Conservation (phyloP, 2,888 invertebrate genomes). For the Nomada fucata region DNA sequence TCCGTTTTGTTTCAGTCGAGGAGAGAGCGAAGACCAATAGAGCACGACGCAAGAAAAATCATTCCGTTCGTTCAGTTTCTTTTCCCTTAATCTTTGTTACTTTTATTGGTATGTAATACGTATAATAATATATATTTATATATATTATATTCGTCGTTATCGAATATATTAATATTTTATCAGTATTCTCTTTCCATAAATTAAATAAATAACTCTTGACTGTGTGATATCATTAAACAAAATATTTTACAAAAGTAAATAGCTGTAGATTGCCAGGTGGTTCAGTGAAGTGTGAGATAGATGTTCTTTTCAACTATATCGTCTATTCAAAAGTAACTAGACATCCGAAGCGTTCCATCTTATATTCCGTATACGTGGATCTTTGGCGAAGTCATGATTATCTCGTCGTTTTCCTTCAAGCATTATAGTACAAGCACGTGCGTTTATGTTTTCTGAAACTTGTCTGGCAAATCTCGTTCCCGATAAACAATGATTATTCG, state of each 20-base stretch:
- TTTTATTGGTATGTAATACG: slow-evolving; percentile 79
- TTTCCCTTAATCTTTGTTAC: slow-evolving; percentile 73
- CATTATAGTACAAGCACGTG: slow-evolving; percentile 8
- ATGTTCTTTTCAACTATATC: slow-evolving; percentile 61
- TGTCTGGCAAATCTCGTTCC: slow-evolving; percentile 29
- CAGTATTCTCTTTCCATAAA: slow-evolving; percentile 78
- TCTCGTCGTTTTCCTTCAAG: slow-evolving; percentile 45
- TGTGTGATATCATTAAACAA: slow-evolving; percentile 79
- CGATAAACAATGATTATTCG: neutral
- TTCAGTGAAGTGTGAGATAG: slow-evolving; percentile 69
- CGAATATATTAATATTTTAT: slow-evolving; percentile 81
- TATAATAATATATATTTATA: slow-evolving; percentile 73
- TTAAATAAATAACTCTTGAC: slow-evolving; percentile 82
- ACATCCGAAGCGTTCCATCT: slow-evolving; percentile 68
- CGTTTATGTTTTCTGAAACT: slow-evolving; percentile 9
- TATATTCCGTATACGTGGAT: slow-evolving; percentile 54
- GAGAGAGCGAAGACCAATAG: slow-evolving; percentile 16
- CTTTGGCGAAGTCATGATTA: slow-evolving; percentile 68
- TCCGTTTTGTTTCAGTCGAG: slow-evolving; percentile 12
- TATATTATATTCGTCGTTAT: slow-evolving; percentile 78
- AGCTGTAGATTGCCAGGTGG: slow-evolving; percentile 71
- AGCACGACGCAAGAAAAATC: slow-evolving; percentile 28
- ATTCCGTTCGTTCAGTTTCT: slow-evolving; percentile 28
- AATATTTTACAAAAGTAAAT: slow-evolving; percentile 83
- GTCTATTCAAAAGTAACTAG: slow-evolving; percentile 74